A percentile compares a stretch with the other conserved stretches of the same genome.
Conservation (phyloP, 2,888 invertebrate genomes). For the Artemia sinica region DNA sequence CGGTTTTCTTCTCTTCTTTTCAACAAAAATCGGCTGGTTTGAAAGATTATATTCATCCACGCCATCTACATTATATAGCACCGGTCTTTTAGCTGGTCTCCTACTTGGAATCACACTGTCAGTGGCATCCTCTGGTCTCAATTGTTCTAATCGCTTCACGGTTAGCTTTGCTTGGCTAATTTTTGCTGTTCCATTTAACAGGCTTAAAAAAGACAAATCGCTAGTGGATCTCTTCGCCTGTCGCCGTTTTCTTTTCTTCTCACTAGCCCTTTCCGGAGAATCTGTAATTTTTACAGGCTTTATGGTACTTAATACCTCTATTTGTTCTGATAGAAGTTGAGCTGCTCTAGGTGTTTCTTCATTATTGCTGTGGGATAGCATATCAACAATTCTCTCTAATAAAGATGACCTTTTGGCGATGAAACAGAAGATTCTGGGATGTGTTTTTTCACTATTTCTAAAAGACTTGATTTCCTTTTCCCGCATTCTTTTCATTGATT, state of each 20-base stretch:
- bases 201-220: not conserved
- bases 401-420: not conserved
- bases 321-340: not conserved
- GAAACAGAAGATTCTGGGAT: too few relatives aligned
- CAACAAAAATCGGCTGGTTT: too few relatives aligned
- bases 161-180: not conserved
- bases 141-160: not conserved
- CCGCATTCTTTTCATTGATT: not conserved
- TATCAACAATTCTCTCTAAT: not conserved
- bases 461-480: slow-evolving; percentile 1
- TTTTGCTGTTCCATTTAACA: slow-evolving; percentile 11
- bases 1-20: not conserved
- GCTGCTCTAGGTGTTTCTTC: not conserved
- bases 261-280: not conserved
- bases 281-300: not conserved
- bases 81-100: too few relatives aligned
- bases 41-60: too few relatives aligned
- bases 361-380: not conserved
- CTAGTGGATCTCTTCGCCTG: not conserved
- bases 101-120: not conserved
- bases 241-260: not conserved
- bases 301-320: not conserved
- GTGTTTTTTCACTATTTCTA: too few relatives aligned
- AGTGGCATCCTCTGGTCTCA: not conserved
- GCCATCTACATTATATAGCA: too few relatives aligned